Evolutionary conservation across 2,888 invertebrate genomes (phyloP).

Genomic region (Mimas tiliae): DNA sequence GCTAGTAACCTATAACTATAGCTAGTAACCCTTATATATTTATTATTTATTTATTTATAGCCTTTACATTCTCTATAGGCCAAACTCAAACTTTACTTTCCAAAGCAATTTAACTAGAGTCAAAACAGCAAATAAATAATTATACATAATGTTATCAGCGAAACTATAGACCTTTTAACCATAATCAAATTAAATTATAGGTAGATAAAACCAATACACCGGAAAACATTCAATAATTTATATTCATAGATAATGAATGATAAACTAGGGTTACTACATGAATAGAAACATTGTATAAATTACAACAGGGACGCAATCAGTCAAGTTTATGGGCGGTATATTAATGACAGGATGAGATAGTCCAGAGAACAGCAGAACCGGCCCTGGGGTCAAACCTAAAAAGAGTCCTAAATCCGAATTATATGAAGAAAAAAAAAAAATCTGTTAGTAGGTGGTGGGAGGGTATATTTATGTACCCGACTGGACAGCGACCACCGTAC

Average conservation of each 20-base stretch:
- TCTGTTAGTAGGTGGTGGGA: too few species aligned
- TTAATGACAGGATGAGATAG: background rate
- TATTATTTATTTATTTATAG: too few species aligned
- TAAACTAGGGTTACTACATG: background rate
- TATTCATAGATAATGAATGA: background rate
- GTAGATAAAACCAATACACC: background rate
- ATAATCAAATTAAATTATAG: background rate
- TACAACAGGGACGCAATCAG: background rate
- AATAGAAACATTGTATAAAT: background rate
- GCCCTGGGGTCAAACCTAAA: too few species aligned
- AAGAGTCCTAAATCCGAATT: too few species aligned
- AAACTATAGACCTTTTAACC: background rate
- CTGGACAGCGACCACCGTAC: too few species aligned
- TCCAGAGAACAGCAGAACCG: background rate
- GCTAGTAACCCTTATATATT: too few species aligned
- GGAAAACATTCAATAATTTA: background rate
- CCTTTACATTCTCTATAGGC: too few species aligned
- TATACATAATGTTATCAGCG: background rate
- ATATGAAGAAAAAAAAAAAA: too few species aligned
- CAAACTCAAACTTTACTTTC: too few species aligned
- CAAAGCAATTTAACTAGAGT: too few species aligned
- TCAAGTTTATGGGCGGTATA: background rate
- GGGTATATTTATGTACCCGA: too few species aligned
- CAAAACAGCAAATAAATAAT: background rate
- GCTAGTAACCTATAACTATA: too few species aligned